Evolutionary conservation across 1,140 invertebrate genomes (phyloP).

Genomic region (Carcinoscorpius rotundicauda): DNA sequence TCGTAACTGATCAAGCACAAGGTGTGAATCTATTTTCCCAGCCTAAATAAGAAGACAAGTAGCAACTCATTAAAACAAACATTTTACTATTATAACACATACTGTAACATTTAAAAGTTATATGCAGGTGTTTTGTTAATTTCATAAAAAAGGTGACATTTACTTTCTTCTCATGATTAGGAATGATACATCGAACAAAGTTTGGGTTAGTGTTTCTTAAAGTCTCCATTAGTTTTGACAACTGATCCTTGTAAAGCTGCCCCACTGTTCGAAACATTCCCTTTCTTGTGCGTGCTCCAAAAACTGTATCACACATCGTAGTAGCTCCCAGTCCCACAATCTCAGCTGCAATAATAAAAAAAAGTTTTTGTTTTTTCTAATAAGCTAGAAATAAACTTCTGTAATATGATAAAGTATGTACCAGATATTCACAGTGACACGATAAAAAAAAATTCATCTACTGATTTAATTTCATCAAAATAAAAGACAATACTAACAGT

Average conservation of each 20-base stretch:
- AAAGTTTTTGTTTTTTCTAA: background rate
- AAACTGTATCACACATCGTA: slow-evolving; percentile 85
- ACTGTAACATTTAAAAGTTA: too few species aligned
- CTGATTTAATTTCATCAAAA: too few species aligned
- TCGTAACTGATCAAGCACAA: slow-evolving; percentile 91
- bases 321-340: slow-evolving; percentile 97
- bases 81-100: background rate
- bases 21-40: slow-evolving; percentile 90
- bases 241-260: slow-evolving; percentile 96
- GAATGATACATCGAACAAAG: slow-evolving; percentile 99
- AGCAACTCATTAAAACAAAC: background rate
- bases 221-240: slow-evolving; percentile 93
- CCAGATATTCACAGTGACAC: too few species aligned
- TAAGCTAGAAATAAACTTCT: too few species aligned
- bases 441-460: too few species aligned
- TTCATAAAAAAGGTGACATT: background rate
- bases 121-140: too few species aligned
- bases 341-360: slow-evolving; percentile 46
- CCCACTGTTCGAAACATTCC: slow-evolving; percentile 98
- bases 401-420: too few species aligned
- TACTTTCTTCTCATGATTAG: slow-evolving; percentile 93
- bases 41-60: slow-evolving; percentile 40
- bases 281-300: slow-evolving; percentile 80
- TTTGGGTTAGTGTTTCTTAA: slow-evolving; percentile 97
- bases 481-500: too few species aligned